Evolutionary conservation across 2,888 invertebrate species (phyloP).

Genomic region (Charanyca ferruginea): DNA sequence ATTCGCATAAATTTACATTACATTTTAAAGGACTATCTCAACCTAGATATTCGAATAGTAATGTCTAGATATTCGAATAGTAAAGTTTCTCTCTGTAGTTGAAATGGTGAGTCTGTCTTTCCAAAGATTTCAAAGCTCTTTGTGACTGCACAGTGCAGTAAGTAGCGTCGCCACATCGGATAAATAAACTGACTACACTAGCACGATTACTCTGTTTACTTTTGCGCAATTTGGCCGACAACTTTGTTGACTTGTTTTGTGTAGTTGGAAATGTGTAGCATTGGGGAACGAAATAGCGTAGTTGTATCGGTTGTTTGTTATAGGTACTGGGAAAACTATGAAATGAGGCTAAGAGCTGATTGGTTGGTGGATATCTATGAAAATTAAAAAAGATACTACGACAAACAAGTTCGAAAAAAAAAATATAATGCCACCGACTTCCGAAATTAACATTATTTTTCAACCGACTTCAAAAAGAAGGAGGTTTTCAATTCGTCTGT

Average conservation of each 20-base stretch:
- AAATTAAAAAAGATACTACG: not conserved
- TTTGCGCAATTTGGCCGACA: slow-evolving; percentile 22
- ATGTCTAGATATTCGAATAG: not conserved
- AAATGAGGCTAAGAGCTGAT: not conserved
- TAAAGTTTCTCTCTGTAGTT: not conserved
- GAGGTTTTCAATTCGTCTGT: too few species aligned
- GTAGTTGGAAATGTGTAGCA: slow-evolving; percentile 13
- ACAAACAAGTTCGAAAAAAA: too few species aligned
- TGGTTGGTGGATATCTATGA: not conserved
- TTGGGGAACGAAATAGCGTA: slow-evolving; percentile 5
- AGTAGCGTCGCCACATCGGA: slow-evolving; percentile 27
- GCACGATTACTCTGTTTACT: slow-evolving; percentile 27
- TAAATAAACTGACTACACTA: slow-evolving; percentile 37
- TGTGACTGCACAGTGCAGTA: slow-evolving; percentile 37
- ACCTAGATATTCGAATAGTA: not conserved
- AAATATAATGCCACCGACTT: too few species aligned
- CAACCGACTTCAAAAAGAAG: too few species aligned
- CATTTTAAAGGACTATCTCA: too few species aligned
- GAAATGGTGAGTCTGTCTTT: not conserved
- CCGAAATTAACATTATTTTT: too few species aligned
- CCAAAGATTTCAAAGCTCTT: slow-evolving; percentile 10
- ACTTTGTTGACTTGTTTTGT: slow-evolving; percentile 45
- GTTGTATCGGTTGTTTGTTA: slow-evolving; percentile 5
- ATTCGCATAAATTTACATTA: not conserved
- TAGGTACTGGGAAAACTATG: not conserved